Evolutionary conservation across 1,140 invertebrate genomes (phyloP).

Genomic region (Riptortus pedestris): DNA sequence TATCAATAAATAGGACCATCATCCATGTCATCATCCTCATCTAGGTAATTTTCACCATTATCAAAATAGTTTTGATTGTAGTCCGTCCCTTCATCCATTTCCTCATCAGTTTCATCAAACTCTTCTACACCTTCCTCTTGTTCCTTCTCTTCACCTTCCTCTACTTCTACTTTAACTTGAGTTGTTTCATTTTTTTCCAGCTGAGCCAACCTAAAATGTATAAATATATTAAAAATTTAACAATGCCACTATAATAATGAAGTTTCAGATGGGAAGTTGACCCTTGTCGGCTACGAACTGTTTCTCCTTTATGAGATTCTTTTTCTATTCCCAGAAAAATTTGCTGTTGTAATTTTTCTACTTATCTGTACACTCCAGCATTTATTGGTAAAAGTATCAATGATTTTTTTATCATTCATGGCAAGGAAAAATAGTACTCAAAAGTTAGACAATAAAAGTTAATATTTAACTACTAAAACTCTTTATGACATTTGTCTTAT

Average conservation of each 20-base stretch:
- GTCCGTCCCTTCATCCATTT: conserved; percentile 34
- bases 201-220: conserved; percentile 42
- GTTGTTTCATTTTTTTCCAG: conserved; percentile 46
- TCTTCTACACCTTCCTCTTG: conserved; percentile 42
- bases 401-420: no score
- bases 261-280: neutral
- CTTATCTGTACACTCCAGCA: no score
- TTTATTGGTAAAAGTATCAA: no score
- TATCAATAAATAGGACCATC: conserved; percentile 56
- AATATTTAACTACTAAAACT: no score
- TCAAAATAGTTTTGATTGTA: conserved; percentile 52
- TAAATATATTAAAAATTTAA: neutral
- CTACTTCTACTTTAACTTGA: conserved; percentile 41
- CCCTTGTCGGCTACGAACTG: neutral
- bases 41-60: conserved; percentile 74
- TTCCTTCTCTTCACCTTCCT: conserved; percentile 37
- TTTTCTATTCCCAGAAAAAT: no score
- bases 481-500: no score
- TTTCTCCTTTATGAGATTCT: neutral
- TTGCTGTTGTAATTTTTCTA: no score
- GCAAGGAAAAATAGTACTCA: no score
- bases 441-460: no score
- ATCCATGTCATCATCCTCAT: conserved; percentile 70
- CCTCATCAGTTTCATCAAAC: conserved; percentile 40
- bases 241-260: neutral